Percentiles rank a stretch among this genome's conserved stretches.
These are phyloP conservation scores for Eustalomyia histrio DNA, from an alignment of 2,888 invertebrate genomes.

Conservation along the genomic window DNA sequence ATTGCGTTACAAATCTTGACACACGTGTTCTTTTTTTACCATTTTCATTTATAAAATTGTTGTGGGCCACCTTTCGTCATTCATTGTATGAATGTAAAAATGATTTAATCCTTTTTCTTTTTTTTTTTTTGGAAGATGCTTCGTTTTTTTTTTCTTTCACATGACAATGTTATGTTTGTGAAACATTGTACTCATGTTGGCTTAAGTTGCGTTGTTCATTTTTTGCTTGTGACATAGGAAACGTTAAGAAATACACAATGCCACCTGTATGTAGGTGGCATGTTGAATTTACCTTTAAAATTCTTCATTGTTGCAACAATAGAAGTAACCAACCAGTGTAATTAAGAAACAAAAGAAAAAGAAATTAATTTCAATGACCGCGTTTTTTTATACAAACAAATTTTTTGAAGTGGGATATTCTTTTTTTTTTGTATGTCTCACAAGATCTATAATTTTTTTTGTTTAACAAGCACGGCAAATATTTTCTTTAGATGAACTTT, in stretches of 20 bases:
- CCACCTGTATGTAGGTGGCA: neutral
- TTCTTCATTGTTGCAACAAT: slow-evolving; percentile 40
- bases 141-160: slow-evolving; percentile 26
- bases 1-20: slow-evolving; percentile 48
- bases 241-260: slow-evolving; percentile 34
- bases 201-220: neutral
- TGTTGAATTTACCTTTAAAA: neutral
- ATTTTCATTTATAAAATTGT: slow-evolving; percentile 52
- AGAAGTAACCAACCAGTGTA: slow-evolving; percentile 62
- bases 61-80: slow-evolving; percentile 36
- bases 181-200: neutral
- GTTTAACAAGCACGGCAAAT: slow-evolving; percentile 7
- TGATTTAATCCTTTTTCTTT: slow-evolving; percentile 49
- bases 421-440: neutral
- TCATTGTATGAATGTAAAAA: slow-evolving; percentile 13
- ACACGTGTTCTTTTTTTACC: slow-evolving; percentile 20
- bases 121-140: neutral
- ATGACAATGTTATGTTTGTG: slow-evolving; percentile 27
- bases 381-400: slow-evolving; percentile 29
- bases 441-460: neutral
- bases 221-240: slow-evolving; percentile 21
- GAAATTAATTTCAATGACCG: slow-evolving; percentile 50
- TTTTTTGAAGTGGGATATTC: slow-evolving; percentile 6
- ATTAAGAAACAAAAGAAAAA: slow-evolving; percentile 59
- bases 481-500: slow-evolving; percentile 6